Evolutionary conservation across 2,113 vertebrate genomes (phyloP).

Genomic region (Sarotherodon lohbergeri): DNA sequence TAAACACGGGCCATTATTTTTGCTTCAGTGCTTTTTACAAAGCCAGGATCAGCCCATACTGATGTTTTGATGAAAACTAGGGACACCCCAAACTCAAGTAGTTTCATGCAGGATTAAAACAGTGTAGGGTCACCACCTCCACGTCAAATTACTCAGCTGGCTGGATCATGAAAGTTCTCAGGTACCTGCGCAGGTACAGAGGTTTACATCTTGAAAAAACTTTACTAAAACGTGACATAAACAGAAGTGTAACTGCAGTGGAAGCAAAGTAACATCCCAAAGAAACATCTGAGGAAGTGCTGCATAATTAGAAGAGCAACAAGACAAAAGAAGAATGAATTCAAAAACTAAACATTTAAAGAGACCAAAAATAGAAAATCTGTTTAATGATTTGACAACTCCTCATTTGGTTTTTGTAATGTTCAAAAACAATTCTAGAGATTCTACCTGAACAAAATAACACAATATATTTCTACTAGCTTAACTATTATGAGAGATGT

Average conservation of each 20-base stretch:
- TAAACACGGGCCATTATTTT: too few relatives aligned
- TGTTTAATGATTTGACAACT: too few relatives aligned
- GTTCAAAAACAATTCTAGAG: background rate
- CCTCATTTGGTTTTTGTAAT: background rate
- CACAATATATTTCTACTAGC: background rate
- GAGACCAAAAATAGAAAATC: too few relatives aligned
- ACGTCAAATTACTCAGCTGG: too few relatives aligned
- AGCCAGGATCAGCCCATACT: too few relatives aligned
- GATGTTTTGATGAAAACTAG: background rate
- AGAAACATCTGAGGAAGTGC: background rate
- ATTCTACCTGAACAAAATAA: background rate
- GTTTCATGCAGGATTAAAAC: too few relatives aligned
- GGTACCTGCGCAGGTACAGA: background rate
- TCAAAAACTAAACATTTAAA: background rate
- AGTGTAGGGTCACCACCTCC: too few relatives aligned
- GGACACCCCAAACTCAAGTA: too few relatives aligned
- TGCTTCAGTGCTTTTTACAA: too few relatives aligned
- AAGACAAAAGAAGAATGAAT: background rate
- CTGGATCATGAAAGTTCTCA: background rate
- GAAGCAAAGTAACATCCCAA: background rate
- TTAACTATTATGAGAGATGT: background rate
- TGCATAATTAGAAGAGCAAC: background rate
- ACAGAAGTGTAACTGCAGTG: background rate
- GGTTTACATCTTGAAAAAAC: background rate
- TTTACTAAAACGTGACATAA: background rate